A percentile compares a stretch with the other conserved stretches of the same genome.
These are phyloP conservation scores for Uromys caudimaculatus DNA, from an alignment of 2,797 vertebrate species.

Conservation along the genomic window DNA sequence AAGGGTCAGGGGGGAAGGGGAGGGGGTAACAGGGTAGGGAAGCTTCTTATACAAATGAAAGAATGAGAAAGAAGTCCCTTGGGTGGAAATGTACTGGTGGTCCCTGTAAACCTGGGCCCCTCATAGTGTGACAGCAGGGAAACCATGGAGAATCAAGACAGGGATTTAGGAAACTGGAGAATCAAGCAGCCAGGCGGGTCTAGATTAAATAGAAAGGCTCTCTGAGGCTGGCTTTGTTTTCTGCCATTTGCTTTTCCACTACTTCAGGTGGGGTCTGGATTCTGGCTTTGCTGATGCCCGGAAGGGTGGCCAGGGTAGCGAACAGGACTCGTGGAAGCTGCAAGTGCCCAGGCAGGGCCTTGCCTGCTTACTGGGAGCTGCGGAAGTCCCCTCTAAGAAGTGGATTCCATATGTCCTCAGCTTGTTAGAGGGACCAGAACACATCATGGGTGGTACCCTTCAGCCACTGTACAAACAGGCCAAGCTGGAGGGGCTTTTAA, in stretches of 20 bases:
- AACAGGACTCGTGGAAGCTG: not conserved
- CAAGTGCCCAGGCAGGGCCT: not conserved
- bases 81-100: not conserved
- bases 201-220: not conserved
- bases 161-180: not conserved
- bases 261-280: not conserved
- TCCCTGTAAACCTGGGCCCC: not conserved
- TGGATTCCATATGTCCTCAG: not conserved
- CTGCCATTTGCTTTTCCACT: not conserved
- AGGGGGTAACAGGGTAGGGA: too few species aligned
- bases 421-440: not conserved
- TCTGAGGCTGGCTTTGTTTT: not conserved
- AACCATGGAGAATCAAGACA: not conserved
- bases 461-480: not conserved
- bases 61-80: not conserved
- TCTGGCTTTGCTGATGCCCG: not conserved
- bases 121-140: not conserved
- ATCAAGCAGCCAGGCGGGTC: not conserved
- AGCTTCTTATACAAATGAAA: not conserved
- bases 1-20: not conserved
- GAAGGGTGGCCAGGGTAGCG: not conserved
- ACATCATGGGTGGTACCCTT: accelerated
- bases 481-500: not conserved
- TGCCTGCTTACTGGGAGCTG: not conserved
- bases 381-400: not conserved